Conservation (phyloP, 1,140 invertebrate species). For the Heliothis subflexa region DNA sequence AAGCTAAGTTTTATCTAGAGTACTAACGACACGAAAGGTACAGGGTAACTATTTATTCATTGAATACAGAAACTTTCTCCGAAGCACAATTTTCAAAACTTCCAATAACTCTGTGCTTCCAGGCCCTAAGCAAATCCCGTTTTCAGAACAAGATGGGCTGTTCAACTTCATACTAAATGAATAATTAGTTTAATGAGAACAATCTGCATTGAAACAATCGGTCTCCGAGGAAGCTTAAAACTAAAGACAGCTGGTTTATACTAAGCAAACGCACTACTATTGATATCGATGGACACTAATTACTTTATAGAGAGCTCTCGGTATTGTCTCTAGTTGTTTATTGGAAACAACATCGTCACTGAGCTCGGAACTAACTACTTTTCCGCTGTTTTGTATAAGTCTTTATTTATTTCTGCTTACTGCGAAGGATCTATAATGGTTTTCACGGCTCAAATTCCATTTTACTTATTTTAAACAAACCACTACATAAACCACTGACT, state of each 20-base stretch:
- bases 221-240: background rate
- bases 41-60: no score
- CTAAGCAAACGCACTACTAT: background rate
- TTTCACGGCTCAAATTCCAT: background rate
- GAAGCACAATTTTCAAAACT: no score
- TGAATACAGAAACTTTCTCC: no score
- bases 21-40: background rate
- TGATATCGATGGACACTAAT: background rate
- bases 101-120: no score
- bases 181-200: background rate
- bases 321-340: background rate
- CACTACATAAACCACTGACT: no score
- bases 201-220: background rate
- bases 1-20: background rate
- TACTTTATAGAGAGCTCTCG: background rate
- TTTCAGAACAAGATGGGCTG: no score
- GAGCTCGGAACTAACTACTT: background rate
- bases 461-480: no score
- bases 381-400: background rate
- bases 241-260: background rate
- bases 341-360: background rate
- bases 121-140: no score
- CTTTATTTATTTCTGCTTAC: background rate
- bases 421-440: background rate
- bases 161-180: no score